phyloP scores from a whole-genome alignment of 1,140 invertebrate species.

The Scaptomyza graminum region DNA sequence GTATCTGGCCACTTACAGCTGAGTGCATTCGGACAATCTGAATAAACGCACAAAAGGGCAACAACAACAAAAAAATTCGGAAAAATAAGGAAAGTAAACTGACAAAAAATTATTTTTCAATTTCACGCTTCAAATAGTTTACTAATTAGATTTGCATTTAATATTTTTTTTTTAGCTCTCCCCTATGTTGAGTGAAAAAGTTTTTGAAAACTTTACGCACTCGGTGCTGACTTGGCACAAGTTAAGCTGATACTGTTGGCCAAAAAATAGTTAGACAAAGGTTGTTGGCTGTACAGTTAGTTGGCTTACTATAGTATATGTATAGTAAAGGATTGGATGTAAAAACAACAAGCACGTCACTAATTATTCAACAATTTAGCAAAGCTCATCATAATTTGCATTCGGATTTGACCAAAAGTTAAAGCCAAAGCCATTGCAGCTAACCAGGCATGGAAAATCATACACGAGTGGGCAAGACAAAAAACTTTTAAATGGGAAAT shows the following conservation, averaged over 20 bases:
- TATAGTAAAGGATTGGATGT: background rate
- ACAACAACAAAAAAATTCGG: constrained; percentile 7
- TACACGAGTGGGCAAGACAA: background rate
- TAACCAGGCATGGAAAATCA: constrained; percentile 34
- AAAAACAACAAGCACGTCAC: constrained; percentile 23
- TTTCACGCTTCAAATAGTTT: constrained; percentile 83
- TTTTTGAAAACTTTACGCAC: constrained; percentile 33
- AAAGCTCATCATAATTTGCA: constrained; percentile 82
- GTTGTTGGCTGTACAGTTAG: constrained; percentile 37
- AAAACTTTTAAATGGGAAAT: background rate
- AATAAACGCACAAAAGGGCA: constrained; percentile 62
- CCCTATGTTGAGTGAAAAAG: constrained; percentile 43
- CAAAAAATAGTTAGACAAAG: background rate
- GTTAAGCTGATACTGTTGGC: constrained; percentile 15
- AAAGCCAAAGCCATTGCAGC: constrained; percentile 31
- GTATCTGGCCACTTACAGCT: constrained; percentile 71
- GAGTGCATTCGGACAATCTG: constrained; percentile 71
- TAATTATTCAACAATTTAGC: constrained; percentile 73
- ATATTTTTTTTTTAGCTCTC: constrained; percentile 65
- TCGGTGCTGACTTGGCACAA: constrained; percentile 72
- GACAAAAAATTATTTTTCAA: constrained; percentile 73
- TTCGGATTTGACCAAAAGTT: constrained; percentile 60
- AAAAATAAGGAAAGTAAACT: constrained; percentile 23
- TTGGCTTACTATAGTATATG: constrained; percentile 34
- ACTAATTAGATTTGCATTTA: constrained; percentile 83